Conservation (phyloP, 2,797 vertebrate genomes). For the Acanthurus lineatus region DNA sequence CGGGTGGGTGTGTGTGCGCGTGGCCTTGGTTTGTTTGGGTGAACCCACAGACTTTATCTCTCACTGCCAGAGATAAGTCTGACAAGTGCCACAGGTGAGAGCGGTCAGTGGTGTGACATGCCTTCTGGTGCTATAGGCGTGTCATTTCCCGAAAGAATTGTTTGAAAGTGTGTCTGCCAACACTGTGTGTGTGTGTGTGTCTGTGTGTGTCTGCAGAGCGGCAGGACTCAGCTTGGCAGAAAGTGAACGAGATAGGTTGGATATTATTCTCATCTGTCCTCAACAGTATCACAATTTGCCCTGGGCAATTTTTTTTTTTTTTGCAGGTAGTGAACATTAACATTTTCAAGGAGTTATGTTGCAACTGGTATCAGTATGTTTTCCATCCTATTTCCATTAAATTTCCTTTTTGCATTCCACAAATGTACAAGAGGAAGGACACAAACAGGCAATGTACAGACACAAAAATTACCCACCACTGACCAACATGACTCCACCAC, state of each 20-base stretch:
- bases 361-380: too few species aligned
- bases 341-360: too few species aligned
- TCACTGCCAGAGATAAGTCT: slow-evolving; percentile 45
- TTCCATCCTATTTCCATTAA: too few species aligned
- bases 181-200: not conserved
- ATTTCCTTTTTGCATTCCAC: too few species aligned
- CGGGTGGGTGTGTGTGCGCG: not conserved
- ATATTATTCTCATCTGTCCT: not conserved
- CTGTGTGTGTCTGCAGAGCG: not conserved
- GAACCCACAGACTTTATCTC: slow-evolving; percentile 53
- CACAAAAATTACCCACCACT: too few species aligned
- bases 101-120: slow-evolving; percentile 33
- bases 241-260: not conserved
- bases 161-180: slow-evolving; percentile 19
- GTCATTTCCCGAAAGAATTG: slow-evolving; percentile 33
- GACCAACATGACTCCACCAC: too few species aligned
- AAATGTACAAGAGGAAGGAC: too few species aligned
- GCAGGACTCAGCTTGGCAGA: not conserved
- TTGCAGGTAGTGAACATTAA: too few species aligned
- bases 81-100: slow-evolving; percentile 58
- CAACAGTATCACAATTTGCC: not conserved
- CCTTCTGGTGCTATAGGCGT: slow-evolving; percentile 26
- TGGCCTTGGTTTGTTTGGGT: slow-evolving; percentile 19
- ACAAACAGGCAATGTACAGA: too few species aligned
- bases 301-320: not conserved